These are phyloP conservation scores for Puffinus mauretanicus DNA, from an alignment of 2,113 vertebrate genomes.

Conservation along the genomic window DNA sequence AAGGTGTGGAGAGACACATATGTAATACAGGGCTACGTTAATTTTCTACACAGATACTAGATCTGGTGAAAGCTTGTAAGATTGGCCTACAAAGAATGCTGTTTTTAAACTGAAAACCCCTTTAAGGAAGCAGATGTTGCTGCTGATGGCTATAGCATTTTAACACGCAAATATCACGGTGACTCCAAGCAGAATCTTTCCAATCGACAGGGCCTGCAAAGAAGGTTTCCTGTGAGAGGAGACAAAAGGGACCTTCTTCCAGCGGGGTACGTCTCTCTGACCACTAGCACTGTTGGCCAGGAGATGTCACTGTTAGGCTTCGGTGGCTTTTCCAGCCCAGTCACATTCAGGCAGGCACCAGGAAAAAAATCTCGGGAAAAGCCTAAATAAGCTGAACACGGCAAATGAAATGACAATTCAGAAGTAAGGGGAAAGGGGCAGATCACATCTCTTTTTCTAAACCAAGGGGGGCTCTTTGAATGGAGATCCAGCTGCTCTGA, in stretches of 20 bases:
- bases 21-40: fast-evolving
- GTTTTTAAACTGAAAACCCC: not conserved
- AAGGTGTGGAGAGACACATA: not conserved
- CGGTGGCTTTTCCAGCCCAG: not conserved
- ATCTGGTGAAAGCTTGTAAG: not conserved
- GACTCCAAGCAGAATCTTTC: not conserved
- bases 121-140: not conserved
- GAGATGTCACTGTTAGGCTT: slow-evolving; percentile 60
- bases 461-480: not conserved
- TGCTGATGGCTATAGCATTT: not conserved
- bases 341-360: not conserved
- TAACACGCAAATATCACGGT: not conserved
- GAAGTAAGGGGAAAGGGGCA: not conserved
- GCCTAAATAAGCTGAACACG: not conserved
- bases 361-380: not conserved
- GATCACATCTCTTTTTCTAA: not conserved
- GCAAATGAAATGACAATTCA: not conserved
- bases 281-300: slow-evolving; percentile 16
- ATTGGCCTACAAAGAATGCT: not conserved
- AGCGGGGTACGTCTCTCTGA: not conserved
- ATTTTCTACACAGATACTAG: not conserved
- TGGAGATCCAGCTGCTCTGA: not conserved
- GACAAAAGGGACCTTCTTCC: not conserved
- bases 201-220: not conserved
- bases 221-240: not conserved